Evolutionary conservation across 2,113 vertebrate genomes (phyloP).

Genomic region (Proterorhinus semilunaris): DNA sequence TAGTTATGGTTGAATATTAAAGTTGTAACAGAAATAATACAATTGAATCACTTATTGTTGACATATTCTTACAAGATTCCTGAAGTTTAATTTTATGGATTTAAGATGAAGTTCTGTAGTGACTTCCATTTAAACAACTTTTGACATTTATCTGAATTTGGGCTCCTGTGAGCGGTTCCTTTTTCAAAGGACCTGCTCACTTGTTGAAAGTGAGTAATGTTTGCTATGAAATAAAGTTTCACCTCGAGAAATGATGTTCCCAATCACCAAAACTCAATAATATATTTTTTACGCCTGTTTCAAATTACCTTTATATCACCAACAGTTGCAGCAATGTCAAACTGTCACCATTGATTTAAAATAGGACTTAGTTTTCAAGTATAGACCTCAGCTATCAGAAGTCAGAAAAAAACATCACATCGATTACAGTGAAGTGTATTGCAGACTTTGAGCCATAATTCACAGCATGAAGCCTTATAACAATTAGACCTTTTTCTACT

Average conservation of each 20-base stretch:
- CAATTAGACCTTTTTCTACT: too few relatives aligned
- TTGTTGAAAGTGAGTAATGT: conserved; percentile 65
- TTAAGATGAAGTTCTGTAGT: conserved; percentile 44
- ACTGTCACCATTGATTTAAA: too few relatives aligned
- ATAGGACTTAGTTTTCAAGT: too few relatives aligned
- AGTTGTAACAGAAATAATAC: too few relatives aligned
- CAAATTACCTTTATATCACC: too few relatives aligned
- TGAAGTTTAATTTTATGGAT: conserved; percentile 36
- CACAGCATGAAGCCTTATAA: too few relatives aligned
- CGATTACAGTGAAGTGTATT: too few relatives aligned
- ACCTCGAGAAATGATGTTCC: conserved; percentile 79
- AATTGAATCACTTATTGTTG: not conserved
- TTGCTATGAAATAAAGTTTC: conserved; percentile 72
- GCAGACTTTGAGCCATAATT: too few relatives aligned
- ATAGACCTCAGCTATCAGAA: too few relatives aligned
- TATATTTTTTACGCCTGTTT: too few relatives aligned
- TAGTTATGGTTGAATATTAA: not conserved
- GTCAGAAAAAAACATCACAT: too few relatives aligned
- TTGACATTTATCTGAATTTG: conserved; percentile 38
- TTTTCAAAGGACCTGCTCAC: conserved; percentile 61
- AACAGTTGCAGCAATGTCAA: too few relatives aligned
- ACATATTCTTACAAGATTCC: not conserved
- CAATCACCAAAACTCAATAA: conserved; percentile 34
- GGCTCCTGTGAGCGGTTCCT: conserved; percentile 50
- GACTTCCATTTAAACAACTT: conserved; percentile 35